Evolutionary conservation across 2,888 invertebrate genomes (phyloP), one percentile per base, ranked within the genome.

Genomic region (Tenthredo scrophulariae): DNA sequence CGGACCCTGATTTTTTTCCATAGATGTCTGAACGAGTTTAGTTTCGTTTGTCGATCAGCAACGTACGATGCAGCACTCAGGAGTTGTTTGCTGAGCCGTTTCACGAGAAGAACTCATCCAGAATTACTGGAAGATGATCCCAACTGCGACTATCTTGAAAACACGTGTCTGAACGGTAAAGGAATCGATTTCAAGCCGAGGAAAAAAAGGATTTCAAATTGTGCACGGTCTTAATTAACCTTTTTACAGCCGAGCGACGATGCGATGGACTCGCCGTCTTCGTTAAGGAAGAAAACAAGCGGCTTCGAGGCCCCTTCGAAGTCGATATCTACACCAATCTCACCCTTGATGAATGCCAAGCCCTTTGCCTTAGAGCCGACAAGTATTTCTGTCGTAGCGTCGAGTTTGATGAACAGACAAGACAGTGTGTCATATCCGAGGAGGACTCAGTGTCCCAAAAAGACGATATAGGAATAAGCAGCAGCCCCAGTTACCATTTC

Each of bases 341-440:
- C 93, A 97, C 97, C 4, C 94, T 98, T 87, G 97, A 97, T 88
- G 98, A 98, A 94, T 98, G 98, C 90, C 97, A 98, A 93, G 96
- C 97, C 2, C 97, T 97, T 95, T 98, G 98, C 91, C 95, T 98
- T 67, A 94, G 97, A 85, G 97, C 97, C 18, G 97, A 98, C 93
- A 97, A 97, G 95, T 98, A 97, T 92, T 97, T 97, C 90, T 98
- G 98, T 91, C 96, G 98, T 46, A 98, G 98, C 2, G 96, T 98
- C 72, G 97, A 98, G 92, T 98, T 97, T 91, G 98, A 98, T 90
- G 97, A 97, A 88, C 96, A 97, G 94, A 97, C 97, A 3, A 96
- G 97, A 84, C 96, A 97, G 90, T 98, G 98, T 90, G 97, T 97
- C n/a, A 94, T 98, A 67, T 98, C 97, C 0, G 98, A 98, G 93